Percentiles rank a stretch among this genome's conserved stretches.
These are phyloP conservation scores for Autographa pulchrina DNA, from an alignment of 2,888 invertebrate genomes.

Conservation along the genomic window DNA sequence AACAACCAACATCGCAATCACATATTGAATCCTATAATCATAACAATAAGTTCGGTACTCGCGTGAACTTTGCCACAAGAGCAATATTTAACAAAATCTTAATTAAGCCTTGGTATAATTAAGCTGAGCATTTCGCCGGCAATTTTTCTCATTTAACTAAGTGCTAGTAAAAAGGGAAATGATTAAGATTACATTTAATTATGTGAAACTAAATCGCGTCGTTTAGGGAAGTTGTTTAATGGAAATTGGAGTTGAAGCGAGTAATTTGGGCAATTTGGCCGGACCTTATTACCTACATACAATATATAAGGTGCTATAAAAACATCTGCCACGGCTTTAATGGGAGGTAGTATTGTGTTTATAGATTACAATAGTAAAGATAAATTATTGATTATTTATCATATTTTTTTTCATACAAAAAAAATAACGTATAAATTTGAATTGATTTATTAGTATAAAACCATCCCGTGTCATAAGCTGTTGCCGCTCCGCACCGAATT, in stretches of 20 bases:
- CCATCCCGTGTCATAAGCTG: too few species aligned
- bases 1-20: background rate
- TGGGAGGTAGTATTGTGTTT: too few species aligned
- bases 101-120: constrained; percentile 48
- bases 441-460: too few species aligned
- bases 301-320: too few species aligned
- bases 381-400: too few species aligned
- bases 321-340: too few species aligned
- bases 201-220: constrained; percentile 42
- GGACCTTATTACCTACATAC: background rate
- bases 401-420: too few species aligned
- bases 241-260: constrained; percentile 16
- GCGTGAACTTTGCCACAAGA: background rate
- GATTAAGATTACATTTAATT: constrained; percentile 57
- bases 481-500: too few species aligned
- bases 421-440: too few species aligned
- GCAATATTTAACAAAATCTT: constrained; percentile 40
- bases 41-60: constrained; percentile 22
- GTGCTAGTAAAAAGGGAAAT: constrained; percentile 53
- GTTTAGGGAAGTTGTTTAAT: constrained; percentile 34
- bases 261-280: constrained; percentile 7
- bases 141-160: constrained; percentile 63
- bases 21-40: constrained; percentile 12
- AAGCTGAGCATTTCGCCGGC: constrained; percentile 52
- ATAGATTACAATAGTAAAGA: too few species aligned